These are phyloP conservation scores for Solen grandis DNA, from an alignment of 1,140 invertebrate genomes.

Conservation along the genomic window DNA sequence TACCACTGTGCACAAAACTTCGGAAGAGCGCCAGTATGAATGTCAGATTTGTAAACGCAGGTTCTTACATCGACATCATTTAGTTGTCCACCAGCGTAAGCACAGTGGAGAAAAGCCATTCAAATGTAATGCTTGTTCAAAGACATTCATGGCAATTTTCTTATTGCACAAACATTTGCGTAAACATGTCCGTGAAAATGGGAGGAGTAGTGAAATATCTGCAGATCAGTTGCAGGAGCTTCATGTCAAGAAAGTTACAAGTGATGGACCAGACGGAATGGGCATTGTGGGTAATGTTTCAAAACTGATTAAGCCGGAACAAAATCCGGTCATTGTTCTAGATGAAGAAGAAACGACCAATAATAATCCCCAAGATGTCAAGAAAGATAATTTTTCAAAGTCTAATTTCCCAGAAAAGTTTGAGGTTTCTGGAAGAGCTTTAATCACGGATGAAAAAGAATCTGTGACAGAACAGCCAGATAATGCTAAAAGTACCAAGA, in stretches of 20 bases:
- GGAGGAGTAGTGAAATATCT: conserved; percentile 19
- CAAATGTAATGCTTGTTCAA: conserved; percentile 45
- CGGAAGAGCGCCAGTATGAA: conserved; percentile 43
- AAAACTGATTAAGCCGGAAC: neutral
- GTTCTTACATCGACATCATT: conserved; percentile 46
- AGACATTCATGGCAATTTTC: conserved; percentile 54
- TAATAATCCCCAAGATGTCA: neutral
- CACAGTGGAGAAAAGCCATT: conserved; percentile 53
- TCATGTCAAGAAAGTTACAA: conserved; percentile 26
- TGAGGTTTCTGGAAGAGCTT: too few relatives aligned
- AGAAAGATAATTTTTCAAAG: neutral
- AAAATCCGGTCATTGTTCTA: neutral
- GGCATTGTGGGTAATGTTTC: neutral
- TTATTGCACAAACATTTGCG: conserved; percentile 50
- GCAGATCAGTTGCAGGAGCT: conserved; percentile 41
- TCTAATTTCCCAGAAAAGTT: too few relatives aligned
- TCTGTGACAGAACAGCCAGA: too few relatives aligned
- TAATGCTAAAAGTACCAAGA: too few relatives aligned
- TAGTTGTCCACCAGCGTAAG: conserved; percentile 49
- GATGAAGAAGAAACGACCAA: conserved; percentile 30
- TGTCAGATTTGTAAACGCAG: conserved; percentile 40
- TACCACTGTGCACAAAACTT: conserved; percentile 46
- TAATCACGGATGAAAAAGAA: too few relatives aligned
- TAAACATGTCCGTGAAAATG: conserved; percentile 48
- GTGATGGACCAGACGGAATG: neutral